A percentile compares a stretch with the other conserved stretches of the same genome.
Conservation (phyloP, 1,140 invertebrate genomes). For the Leptinotarsa texana region DNA sequence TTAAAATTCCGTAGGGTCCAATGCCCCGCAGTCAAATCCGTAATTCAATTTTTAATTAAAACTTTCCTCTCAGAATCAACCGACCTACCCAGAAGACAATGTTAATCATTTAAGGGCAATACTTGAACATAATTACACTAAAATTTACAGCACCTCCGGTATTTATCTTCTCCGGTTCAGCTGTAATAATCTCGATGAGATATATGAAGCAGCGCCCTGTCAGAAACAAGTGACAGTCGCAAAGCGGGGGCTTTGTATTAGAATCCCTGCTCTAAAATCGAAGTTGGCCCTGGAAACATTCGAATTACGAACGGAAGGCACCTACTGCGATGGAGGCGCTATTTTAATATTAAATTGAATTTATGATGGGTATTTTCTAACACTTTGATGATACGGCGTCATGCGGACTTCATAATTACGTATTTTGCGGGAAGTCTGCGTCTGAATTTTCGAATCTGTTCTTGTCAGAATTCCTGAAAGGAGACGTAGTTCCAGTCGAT, state of each 20-base stretch:
- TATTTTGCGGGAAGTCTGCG: conserved; percentile 33
- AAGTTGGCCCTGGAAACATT: conserved; percentile 31
- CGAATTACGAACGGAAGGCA: conserved; percentile 30
- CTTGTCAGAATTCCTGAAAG: conserved; percentile 15
- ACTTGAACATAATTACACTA: conserved; percentile 22
- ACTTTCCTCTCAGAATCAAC: conserved; percentile 9
- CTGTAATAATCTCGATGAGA: conserved; percentile 27
- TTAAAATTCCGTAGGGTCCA: background rate
- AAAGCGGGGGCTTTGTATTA: conserved; percentile 35
- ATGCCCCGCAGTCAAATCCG: background rate
- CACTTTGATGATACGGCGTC: conserved; percentile 46
- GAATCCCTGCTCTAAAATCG: conserved; percentile 36
- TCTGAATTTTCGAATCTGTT: conserved; percentile 21
- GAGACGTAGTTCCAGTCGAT: background rate
- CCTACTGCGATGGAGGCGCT: conserved; percentile 37
- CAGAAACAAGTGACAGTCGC: conserved; percentile 37
- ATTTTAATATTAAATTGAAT: conserved; percentile 49
- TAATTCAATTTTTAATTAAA: conserved; percentile 15
- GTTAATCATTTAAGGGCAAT: conserved; percentile 19
- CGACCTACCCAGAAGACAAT: conserved; percentile 13
- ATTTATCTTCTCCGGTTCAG: conserved; percentile 18
- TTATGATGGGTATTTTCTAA: conserved; percentile 45
- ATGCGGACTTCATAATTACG: conserved; percentile 46
- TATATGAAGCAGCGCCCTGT: conserved; percentile 37
- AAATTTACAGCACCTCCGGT: conserved; percentile 14